Conservation (phyloP, 2,888 invertebrate species). For the Malthinus flaveolus region DNA sequence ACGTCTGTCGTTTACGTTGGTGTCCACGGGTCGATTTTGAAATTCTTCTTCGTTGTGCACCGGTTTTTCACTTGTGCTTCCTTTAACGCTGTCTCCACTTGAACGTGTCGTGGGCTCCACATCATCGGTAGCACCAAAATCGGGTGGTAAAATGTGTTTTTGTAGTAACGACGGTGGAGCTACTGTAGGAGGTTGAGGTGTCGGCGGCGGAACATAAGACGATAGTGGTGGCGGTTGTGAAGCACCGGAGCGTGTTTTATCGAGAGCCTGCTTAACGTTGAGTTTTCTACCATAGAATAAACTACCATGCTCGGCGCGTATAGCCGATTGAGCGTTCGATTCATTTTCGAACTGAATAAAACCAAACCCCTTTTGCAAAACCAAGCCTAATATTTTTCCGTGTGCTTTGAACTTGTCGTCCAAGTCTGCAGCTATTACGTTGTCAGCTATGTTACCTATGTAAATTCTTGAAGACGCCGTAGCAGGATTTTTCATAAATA, state of each 20-base stretch:
- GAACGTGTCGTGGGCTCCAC: not conserved
- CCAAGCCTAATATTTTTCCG: slow-evolving; percentile 71
- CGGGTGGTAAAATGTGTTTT: not conserved
- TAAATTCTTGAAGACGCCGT: slow-evolving; percentile 78
- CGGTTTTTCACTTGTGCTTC: not conserved
- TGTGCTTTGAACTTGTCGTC: slow-evolving; percentile 76
- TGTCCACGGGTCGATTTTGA: not conserved
- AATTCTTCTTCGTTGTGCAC: not conserved
- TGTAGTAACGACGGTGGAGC: not conserved
- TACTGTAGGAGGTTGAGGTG: not conserved
- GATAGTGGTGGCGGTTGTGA: not conserved
- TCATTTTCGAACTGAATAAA: slow-evolving; percentile 85
- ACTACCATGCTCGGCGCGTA: slow-evolving; percentile 69
- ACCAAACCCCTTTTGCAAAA: slow-evolving; percentile 80
- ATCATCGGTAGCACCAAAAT: not conserved
- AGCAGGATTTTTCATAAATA: slow-evolving; percentile 71
- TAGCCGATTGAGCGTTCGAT: slow-evolving; percentile 73
- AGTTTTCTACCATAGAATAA: slow-evolving; percentile 74
- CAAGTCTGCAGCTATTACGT: slow-evolving; percentile 63
- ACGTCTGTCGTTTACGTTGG: slow-evolving; percentile 39
- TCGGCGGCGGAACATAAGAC: not conserved
- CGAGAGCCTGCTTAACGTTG: slow-evolving; percentile 64
- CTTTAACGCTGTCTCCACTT: not conserved
- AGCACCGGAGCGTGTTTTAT: slow-evolving; percentile 49
- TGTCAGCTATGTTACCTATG: slow-evolving; percentile 73